Percentiles rank a stretch among this genome's conserved stretches.
Evolutionary conservation across 2,113 vertebrate species (phyloP).

Genomic region (Numenius arquata): DNA sequence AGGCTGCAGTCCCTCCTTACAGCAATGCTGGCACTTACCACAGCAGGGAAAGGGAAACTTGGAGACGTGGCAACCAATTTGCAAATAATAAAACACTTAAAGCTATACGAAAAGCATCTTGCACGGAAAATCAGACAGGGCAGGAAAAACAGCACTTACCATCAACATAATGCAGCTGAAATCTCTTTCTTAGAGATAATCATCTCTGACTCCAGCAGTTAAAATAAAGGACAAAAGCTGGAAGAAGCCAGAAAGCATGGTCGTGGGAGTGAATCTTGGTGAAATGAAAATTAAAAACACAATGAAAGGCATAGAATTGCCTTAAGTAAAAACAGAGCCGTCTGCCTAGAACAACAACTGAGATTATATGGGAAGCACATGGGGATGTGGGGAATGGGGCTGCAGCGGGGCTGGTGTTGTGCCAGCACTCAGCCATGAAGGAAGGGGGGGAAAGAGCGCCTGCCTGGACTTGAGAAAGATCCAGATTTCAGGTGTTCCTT

Average conservation of each 20-base stretch:
- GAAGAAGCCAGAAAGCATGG: constrained; percentile 2
- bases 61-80: constrained; percentile 4
- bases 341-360: background rate
- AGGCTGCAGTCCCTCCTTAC: background rate
- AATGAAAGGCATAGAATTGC: background rate
- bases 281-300: constrained; percentile 47
- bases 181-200: constrained; percentile 35
- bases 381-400: background rate
- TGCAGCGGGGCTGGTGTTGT: background rate
- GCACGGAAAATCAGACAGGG: constrained; percentile 44
- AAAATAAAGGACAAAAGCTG: constrained; percentile 47
- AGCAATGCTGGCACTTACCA: background rate
- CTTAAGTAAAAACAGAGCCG: background rate
- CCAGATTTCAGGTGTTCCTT: background rate
- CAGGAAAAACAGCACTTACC: constrained; percentile 22
- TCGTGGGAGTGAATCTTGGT: background rate
- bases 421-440: background rate
- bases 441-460: background rate
- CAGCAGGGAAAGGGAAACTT: constrained; percentile 1
- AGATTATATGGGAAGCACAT: background rate
- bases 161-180: constrained; percentile 29
- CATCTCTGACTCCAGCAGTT: constrained; percentile 30
- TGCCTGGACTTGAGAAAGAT: background rate
- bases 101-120: background rate
- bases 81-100: constrained; percentile 9